Base-by-base conservation (phyloP, 2,888 invertebrate species). In the Byasa hedistus region DNA sequence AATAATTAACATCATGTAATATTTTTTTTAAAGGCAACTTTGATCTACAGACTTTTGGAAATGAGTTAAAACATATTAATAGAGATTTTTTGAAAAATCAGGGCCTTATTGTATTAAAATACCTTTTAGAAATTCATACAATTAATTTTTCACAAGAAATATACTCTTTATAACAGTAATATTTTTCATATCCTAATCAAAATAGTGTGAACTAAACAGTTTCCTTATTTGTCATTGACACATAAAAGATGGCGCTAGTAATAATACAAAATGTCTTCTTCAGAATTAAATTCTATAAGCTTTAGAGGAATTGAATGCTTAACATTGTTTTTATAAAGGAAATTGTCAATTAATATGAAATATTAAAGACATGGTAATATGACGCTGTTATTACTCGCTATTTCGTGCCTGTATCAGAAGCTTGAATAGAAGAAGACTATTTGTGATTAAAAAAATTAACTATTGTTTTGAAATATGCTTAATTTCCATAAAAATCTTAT, bases 1-100 rank as follows among this genome's bases (percentile, higher is more conserved):
- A 54, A 54, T 54, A 54, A 54, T 15, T 54, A 54, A 54, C 12
- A 3, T 54, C 12, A 22, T 7, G 4, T n/a, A 51, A 51, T 22
- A 54, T 22, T 22, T 54, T 54, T 54, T 54, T 22, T 22, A 22
- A 70, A 77, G 77, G 84, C 79, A 86, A 87, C 75, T 72, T 66
- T 59, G 0, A 1, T n/a, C n/a, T 88, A 88, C 84, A 83, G 87
- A 75, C 83, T 73, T 60, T 62, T 27, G 1, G 3, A 72, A 84
- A 82, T 73, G 74, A 68, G 64, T 56, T 73, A 73, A 74, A 56
- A 68, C 52, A 21, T 15, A 54, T 54, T 22, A 19, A 52, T 17
- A 21, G 5, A 32, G 1, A 8, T 22, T n/a, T 36, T 44, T 60
- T 60, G 10, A n/a, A 2, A 12, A 60, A 60, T 44, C 32, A 44